Percentiles rank a stretch among this genome's conserved stretches.
Conservation (phyloP, 2,888 invertebrate genomes). For the Dryobota labecula region DNA sequence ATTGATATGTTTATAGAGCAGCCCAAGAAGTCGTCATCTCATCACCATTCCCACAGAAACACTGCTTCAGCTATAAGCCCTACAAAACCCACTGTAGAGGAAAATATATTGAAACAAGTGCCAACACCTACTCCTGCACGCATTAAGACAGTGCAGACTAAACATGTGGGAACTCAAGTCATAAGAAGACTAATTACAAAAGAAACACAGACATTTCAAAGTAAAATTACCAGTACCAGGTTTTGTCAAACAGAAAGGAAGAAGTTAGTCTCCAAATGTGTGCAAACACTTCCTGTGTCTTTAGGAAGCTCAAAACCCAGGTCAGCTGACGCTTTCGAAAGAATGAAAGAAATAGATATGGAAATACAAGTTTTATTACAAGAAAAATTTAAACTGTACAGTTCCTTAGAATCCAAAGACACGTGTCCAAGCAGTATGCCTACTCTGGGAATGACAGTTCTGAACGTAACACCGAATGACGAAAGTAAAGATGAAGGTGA, state of each 20-base stretch:
- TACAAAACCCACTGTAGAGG: conserved; percentile 68
- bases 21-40: conserved; percentile 76
- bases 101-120: conserved; percentile 69
- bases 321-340: conserved; percentile 84
- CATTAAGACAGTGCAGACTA: conserved; percentile 67
- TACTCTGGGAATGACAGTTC: conserved; percentile 84
- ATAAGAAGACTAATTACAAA: conserved; percentile 71
- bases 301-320: conserved; percentile 64
- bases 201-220: conserved; percentile 77
- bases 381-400: conserved; percentile 91
- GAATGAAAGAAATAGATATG: conserved; percentile 91
- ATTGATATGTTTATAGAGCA: conserved; percentile 85
- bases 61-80: conserved; percentile 70
- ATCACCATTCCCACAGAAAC: conserved; percentile 82
- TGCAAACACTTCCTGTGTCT: conserved; percentile 78
- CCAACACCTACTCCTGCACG: conserved; percentile 51
- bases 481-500: conserved; percentile 51
- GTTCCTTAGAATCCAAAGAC: conserved; percentile 84
- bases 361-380: conserved; percentile 90
- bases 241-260: conserved; percentile 77
- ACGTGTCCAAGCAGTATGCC: conserved; percentile 75
- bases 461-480: conserved; percentile 77
- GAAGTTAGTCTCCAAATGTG: conserved; percentile 66
- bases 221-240: conserved; percentile 65
- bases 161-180: conserved; percentile 75